phyloP scores from a whole-genome alignment of 2,797 vertebrate genomes.

The Artibeus lituratus region DNA sequence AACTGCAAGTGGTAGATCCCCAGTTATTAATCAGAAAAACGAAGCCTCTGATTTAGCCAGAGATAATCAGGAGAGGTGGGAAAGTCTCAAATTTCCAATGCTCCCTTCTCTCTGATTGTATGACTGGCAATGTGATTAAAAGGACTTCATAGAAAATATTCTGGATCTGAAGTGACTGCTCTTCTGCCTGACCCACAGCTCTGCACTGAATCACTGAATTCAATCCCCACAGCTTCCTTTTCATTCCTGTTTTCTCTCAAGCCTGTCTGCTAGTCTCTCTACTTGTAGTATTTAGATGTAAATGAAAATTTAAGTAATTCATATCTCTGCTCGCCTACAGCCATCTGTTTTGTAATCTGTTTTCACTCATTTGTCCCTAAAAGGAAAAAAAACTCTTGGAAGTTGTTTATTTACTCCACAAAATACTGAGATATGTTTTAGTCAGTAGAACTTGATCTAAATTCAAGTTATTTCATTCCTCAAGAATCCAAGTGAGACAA shows the following conservation, averaged over 20 bases:
- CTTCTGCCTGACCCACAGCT: constrained; percentile 56
- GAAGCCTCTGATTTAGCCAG: not conserved
- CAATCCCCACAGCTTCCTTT: constrained; percentile 54
- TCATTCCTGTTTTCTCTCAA: constrained; percentile 50
- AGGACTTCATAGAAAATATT: constrained; percentile 53
- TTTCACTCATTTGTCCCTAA: not conserved
- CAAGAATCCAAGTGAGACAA: not conserved
- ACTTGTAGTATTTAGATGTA: constrained; percentile 5
- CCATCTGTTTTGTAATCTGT: not conserved
- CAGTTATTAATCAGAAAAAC: not conserved
- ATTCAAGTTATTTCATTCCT: not conserved
- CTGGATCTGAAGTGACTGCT: constrained; percentile 46
- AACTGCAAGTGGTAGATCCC: not conserved
- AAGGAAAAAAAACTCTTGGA: not conserved
- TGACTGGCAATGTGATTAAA: constrained; percentile 65
- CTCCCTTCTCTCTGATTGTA: not conserved
- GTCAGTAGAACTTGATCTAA: not conserved
- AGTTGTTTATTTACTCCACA: not conserved
- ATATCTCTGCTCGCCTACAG: constrained; percentile 52
- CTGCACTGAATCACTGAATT: not conserved
- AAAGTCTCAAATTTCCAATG: not conserved
- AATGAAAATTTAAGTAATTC: not conserved
- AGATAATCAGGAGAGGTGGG: not conserved
- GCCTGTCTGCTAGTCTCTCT: constrained; percentile 52
- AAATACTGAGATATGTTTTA: not conserved